Percentiles rank a stretch among this genome's conserved stretches.
Evolutionary conservation across 2,888 invertebrate species (phyloP).

Genomic region (Ischnus inquisitorius): DNA sequence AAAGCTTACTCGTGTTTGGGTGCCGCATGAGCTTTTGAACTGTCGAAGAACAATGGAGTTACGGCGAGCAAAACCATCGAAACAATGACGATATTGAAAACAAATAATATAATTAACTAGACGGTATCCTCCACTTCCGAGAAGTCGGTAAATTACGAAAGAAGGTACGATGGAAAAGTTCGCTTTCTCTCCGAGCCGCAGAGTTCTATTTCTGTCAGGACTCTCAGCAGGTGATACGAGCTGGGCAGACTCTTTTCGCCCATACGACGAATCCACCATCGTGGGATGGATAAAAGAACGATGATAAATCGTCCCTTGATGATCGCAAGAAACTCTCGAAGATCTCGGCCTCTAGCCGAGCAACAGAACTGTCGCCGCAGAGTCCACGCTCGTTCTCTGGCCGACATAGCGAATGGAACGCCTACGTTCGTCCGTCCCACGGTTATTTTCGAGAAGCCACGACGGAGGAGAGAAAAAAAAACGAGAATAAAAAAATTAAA

Average conservation of each 20-base stretch:
- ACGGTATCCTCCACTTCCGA: not conserved
- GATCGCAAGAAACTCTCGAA: conserved; percentile 75
- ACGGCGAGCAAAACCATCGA: not conserved
- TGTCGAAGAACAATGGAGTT: not conserved
- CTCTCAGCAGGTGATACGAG: not conserved
- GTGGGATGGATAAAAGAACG: conserved; percentile 72
- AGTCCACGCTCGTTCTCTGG: conserved; percentile 22
- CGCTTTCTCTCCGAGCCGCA: not conserved
- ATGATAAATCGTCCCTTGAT: conserved; percentile 80
- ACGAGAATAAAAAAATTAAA: conserved; percentile 30
- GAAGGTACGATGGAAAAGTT: not conserved
- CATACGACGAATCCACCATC: conserved; percentile 9
- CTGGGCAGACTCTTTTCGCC: not conserved
- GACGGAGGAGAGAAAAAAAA: not conserved
- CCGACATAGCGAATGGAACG: conserved; percentile 37
- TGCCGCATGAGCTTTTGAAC: not conserved
- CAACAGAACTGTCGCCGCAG: conserved; percentile 22
- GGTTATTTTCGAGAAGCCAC: not conserved
- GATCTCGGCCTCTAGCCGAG: not conserved
- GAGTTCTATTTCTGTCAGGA: conserved; percentile 6
- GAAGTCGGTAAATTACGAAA: not conserved
- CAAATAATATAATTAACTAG: conserved; percentile 8
- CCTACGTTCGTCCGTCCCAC: conserved; percentile 40
- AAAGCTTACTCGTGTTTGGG: not conserved
- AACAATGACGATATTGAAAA: not conserved